Evolutionary conservation across 2,888 invertebrate species (phyloP).

Genomic region (Melipona bicolor): DNA sequence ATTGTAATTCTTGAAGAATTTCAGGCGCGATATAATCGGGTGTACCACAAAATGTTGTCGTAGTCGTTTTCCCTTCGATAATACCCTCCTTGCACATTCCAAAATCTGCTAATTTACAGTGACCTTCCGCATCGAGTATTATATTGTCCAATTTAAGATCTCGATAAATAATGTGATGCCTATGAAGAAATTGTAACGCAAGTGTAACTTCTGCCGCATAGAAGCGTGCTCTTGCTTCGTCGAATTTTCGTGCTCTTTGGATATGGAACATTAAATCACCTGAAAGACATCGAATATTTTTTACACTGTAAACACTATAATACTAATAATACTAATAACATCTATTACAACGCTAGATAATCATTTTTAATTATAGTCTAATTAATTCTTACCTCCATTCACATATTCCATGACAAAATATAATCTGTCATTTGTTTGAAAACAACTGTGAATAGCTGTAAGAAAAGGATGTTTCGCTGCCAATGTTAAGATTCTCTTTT

Average conservation of each 20-base stretch:
- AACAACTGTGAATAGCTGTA: conserved; percentile 98
- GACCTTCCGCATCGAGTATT: conserved; percentile 97
- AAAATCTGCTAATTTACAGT: conserved; percentile 97
- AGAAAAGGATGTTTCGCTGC: conserved; percentile 99
- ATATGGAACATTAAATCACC: conserved; percentile 99
- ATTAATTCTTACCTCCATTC: conserved; percentile 89
- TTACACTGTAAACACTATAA: too few relatives aligned
- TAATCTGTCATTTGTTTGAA: conserved; percentile 97
- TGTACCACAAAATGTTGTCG: conserved; percentile 99
- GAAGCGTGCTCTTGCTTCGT: conserved; percentile 97
- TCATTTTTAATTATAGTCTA: background rate
- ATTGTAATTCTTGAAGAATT: conserved; percentile 97
- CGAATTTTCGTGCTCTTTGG: conserved; percentile 98
- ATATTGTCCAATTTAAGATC: conserved; percentile 99
- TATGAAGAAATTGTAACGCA: conserved; percentile 98
- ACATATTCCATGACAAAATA: conserved; percentile 99
- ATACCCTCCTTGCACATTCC: conserved; percentile 99
- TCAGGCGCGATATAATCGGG: conserved; percentile 99
- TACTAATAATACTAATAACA: too few relatives aligned
- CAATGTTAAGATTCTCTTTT: conserved; percentile 97
- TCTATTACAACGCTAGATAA: too few relatives aligned
- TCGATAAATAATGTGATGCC: conserved; percentile 98
- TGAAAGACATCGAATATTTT: conserved; percentile 56
- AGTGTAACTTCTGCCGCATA: conserved; percentile 99
- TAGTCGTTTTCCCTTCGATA: conserved; percentile 91